Evolutionary conservation across 1,140 invertebrate species (phyloP), one percentile per base, ranked within the genome.

Genomic region (Tetramorium alpestre): DNA sequence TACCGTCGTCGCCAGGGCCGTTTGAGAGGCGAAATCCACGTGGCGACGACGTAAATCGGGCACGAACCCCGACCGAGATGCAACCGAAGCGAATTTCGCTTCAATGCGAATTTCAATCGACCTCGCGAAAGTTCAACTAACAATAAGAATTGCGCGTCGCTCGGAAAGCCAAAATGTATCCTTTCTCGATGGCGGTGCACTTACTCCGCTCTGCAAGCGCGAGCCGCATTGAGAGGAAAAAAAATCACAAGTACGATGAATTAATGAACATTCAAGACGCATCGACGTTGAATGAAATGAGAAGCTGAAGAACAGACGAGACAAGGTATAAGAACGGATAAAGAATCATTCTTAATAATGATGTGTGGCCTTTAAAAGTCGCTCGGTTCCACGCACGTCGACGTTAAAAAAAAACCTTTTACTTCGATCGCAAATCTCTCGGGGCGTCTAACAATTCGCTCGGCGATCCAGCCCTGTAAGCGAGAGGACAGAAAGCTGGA

Each of bases 381-480:
- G 51, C 25, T 72, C 44, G 38, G n/a, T 38, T 44, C 41, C 25
- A 49, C 25, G 60, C 60, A 22, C 58, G n/a, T 28, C 51, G 51
- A 25, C 41, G 18, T 82, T 82, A 62, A 33, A 33, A 67, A 67
- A 64, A 69, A 82, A 73, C 25, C 41, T 60, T 73, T 60, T 54
- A 22, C 70, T 44, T 58, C 54, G 67, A 73, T 82, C 77, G 77
- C 77, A 49, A 80, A 51, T 80, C 64, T 54, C 62, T 69, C 25
- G 18, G 38, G 41, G 44, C 64, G 69, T 73, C 80, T 58, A 72
- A 54, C 72, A 16, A 44, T 49, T 16, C 54, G 38, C 65, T 70
- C 8, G 44, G 44, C 62, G 60, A 80, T 73, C 69, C 80, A 84
- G 80, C 80, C 80, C 80, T 84, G 80, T 54, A 41, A 60, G 22